Base-by-base conservation (phyloP, 1,140 invertebrate species). In the Helicorthomorpha holstii region DNA sequence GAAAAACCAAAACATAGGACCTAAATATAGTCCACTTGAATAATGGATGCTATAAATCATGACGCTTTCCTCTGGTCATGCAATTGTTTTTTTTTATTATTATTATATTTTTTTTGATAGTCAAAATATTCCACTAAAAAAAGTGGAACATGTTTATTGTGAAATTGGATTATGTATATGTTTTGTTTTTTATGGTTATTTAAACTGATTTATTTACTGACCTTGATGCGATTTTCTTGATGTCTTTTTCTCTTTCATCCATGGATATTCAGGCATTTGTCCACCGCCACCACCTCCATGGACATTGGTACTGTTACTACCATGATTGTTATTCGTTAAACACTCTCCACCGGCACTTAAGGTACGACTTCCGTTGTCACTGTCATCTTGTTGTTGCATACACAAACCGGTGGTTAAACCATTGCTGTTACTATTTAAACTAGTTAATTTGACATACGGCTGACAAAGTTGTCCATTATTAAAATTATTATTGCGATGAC, bases 161-260 rank as follows among this genome's bases (percentile, higher is more conserved):
- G n/a, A n/a, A n/a, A n/a, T n/a, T n/a, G n/a, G n/a, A n/a, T n/a
- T n/a, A n/a, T n/a, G n/a, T n/a, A n/a, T n/a, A n/a, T n/a, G n/a
- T n/a, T n/a, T n/a, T n/a, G n/a, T n/a, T n/a, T n/a, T n/a, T n/a
- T n/a, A n/a, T n/a, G n/a, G n/a, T n/a, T 7, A 34, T 7, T 7
- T 7, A 34, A 34, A 34, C 7, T 16, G 29, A 34, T 34, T 7
- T 34, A 16, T 34, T 34, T 34, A 16, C 29, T 27, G 72, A 90
- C 86, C 85, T 84, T 90, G 86, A 67, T 89, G 86, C 62, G 75
- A 81, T 67, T 94, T 93, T 59, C 88, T 75, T 1, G 86, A 85
- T 1, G 87, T 90, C 69, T 94, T 94, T 74, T 94, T 94, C 69
- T 94, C 90, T 66, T 93, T 93, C 89, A 94, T 93, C 89, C 89